Percentiles rank a stretch among this genome's conserved stretches.
phyloP scores from a whole-genome alignment of 2,113 vertebrate genomes.

The Antigone vipio region DNA sequence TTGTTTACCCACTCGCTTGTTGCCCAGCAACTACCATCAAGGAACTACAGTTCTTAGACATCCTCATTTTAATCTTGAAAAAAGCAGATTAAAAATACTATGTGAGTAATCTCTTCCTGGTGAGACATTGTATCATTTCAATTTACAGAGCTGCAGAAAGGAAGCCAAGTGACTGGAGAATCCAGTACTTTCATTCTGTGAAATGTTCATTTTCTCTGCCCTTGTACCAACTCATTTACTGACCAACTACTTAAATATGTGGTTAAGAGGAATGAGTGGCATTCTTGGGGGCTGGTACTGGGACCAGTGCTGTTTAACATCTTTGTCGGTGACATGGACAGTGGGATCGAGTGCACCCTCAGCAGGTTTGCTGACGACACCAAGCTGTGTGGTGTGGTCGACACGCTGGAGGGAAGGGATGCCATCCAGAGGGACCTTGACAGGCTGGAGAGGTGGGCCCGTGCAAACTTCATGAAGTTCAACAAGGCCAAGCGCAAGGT shows the following conservation, averaged over 20 bases:
- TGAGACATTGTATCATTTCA: not conserved
- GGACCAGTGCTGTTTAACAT: too few relatives aligned
- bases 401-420: too few relatives aligned
- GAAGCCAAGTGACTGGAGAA: not conserved
- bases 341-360: too few relatives aligned
- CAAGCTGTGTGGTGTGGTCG: too few relatives aligned
- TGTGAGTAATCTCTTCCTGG: not conserved
- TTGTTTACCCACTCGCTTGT: not conserved
- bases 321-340: too few relatives aligned
- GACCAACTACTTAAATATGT: not conserved
- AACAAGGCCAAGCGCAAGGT: too few relatives aligned
- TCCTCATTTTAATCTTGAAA: constrained; percentile 2
- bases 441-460: too few relatives aligned
- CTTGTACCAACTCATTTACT: not conserved
- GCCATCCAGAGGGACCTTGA: too few relatives aligned
- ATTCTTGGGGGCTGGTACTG: too few relatives aligned
- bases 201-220: not conserved
- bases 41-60: not conserved
- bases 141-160: not conserved
- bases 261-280: too few relatives aligned
- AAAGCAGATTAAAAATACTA: not conserved
- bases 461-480: too few relatives aligned
- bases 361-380: too few relatives aligned
- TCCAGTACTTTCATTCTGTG: not conserved
- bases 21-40: constrained; percentile 31